Evolutionary conservation across 1,140 invertebrate species (phyloP).

Genomic region (Drosophila bocqueti): DNA sequence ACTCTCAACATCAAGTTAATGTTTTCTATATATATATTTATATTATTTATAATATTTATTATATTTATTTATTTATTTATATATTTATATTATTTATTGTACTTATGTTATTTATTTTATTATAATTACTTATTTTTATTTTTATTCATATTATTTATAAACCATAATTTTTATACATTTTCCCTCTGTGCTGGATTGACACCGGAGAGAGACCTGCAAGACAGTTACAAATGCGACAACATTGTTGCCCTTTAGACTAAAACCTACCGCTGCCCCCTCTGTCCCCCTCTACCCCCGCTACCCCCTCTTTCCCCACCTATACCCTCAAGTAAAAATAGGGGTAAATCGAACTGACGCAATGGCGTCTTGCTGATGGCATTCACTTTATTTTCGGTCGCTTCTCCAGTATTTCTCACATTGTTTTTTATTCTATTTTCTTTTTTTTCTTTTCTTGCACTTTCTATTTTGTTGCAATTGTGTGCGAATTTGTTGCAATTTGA

Average conservation of each 20-base stretch:
- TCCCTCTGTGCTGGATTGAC: conserved; percentile 15
- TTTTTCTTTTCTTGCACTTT: conserved; percentile 26
- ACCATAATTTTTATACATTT: not conserved
- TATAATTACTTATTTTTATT: too few species aligned
- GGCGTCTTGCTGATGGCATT: conserved; percentile 72
- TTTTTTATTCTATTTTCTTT: conserved; percentile 10
- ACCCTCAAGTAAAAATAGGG: conserved; percentile 42
- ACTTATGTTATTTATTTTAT: too few species aligned
- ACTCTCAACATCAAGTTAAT: not conserved
- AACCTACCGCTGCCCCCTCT: not conserved
- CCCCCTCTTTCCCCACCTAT: too few species aligned
- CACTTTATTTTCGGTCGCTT: conserved; percentile 65
- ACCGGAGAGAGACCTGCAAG: conserved; percentile 59
- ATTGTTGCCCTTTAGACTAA: conserved; percentile 68
- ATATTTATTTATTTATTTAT: not conserved
- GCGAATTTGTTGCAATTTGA: conserved; percentile 81
- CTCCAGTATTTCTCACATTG: conserved; percentile 31
- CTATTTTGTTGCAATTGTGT: conserved; percentile 79
- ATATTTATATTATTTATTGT: not conserved
- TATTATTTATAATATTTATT: not conserved
- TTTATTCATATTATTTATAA: too few species aligned
- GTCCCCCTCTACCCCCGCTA: too few species aligned
- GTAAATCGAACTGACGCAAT: conserved; percentile 74
- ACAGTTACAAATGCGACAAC: conserved; percentile 82
- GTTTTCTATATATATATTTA: not conserved